Base-by-base conservation (phyloP, 1,140 invertebrate species). In the Oryzaephilus surinamensis region DNA sequence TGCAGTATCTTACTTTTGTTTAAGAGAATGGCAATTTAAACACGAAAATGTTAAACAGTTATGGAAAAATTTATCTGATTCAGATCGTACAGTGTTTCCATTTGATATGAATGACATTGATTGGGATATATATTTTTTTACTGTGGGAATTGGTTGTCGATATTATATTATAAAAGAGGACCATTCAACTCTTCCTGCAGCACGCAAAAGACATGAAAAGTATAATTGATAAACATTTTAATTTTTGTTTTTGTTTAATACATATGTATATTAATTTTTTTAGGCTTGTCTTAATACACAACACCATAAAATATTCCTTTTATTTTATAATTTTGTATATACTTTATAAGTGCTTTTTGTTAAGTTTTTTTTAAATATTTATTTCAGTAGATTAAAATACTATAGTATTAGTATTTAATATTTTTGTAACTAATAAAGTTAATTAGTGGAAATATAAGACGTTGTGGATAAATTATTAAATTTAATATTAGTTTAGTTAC, bases 131-230 rank as follows among this genome's bases (percentile, higher is more conserved):
- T 77, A 74, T 45, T 65, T 75, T 12, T 61, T 72, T 26, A 57
- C 71, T 14, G 76, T 73, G 48, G 56, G 77, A 1, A 65, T 81
- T 51, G 84, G 81, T 13, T 57, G 80, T 15, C 66, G 80, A 14
- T 61, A 75, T 2, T 85, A 80, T 52, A 53, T 87, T 8, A 61
- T 85, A 1, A 82, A 84, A 45, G 84, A 87, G 41, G 73, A 79
- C 49, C 56, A 76, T 8, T 72, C 62, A 6, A 80, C 74, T 14
- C 55, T 85, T 26, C 71, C 78, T 5, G 64, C 69, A 32, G 78
- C 76, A 17, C 67, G 67, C n/a, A n/a, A 11, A 74, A 74, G 35
- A 72, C 60, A 46, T 68, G 67, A 65, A 63, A 63, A 51, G 67
- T 62, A 67, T 71, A 58, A 6, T 24, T n/a, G 10, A 24, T 24